Conservation (phyloP, 2,888 invertebrate species). For the Trypoxylon attenuatum region DNA sequence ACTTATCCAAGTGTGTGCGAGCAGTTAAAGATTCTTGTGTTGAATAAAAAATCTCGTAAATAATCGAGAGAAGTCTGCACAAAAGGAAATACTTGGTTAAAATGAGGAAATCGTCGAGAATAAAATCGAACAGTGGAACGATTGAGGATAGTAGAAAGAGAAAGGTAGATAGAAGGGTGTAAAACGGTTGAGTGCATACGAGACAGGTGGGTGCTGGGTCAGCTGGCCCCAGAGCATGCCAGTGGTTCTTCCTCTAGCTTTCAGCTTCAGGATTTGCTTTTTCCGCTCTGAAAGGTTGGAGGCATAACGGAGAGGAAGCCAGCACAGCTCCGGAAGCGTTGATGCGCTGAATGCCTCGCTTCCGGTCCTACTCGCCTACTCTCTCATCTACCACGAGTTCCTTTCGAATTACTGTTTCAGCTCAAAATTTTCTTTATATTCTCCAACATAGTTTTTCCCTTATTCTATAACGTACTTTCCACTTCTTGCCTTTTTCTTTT, state of each 20-base stretch:
- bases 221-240: neutral
- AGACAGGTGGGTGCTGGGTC: neutral
- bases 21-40: too few relatives aligned
- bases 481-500: too few relatives aligned
- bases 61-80: too few relatives aligned
- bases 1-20: too few relatives aligned
- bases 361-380: constrained; percentile 62
- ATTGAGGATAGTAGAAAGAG: too few relatives aligned
- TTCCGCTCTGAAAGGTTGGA: constrained; percentile 50
- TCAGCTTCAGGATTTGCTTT: constrained; percentile 34
- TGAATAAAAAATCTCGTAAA: too few relatives aligned
- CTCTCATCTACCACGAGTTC: too few relatives aligned
- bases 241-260: constrained; percentile 24
- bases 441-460: neutral
- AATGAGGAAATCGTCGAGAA: too few relatives aligned
- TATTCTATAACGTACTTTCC: neutral
- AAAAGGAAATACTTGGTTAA: too few relatives aligned
- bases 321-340: constrained; percentile 60
- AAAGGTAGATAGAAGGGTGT: neutral
- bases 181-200: neutral
- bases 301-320: constrained; percentile 60
- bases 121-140: too few relatives aligned
- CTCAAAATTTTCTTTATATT: neutral
- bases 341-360: constrained; percentile 64
- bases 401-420: neutral